Evolutionary conservation across 2,797 vertebrate species (phyloP).

Genomic region (Schizopygopsis pylzovi): DNA sequence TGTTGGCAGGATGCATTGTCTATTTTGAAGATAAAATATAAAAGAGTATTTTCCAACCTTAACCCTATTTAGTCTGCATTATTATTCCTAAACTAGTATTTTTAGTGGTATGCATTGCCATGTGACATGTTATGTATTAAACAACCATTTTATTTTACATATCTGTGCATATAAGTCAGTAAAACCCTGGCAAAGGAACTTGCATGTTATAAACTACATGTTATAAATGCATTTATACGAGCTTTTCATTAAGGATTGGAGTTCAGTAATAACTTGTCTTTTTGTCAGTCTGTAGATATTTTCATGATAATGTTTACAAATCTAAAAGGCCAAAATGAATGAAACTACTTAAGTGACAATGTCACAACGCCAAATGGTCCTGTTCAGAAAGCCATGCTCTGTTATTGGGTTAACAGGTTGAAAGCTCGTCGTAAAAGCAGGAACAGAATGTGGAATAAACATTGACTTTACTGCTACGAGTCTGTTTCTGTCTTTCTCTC

Average conservation of each 20-base stretch:
- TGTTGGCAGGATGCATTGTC: slow-evolving; percentile 13
- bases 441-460: slow-evolving; percentile 81
- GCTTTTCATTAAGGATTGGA: slow-evolving; percentile 70
- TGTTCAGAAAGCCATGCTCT: slow-evolving; percentile 65
- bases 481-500: slow-evolving; percentile 43
- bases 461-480: slow-evolving; percentile 69
- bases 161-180: slow-evolving; percentile 45
- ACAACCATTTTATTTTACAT: slow-evolving; percentile 39
- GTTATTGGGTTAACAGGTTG: slow-evolving; percentile 75
- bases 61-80: slow-evolving; percentile 35
- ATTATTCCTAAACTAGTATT: slow-evolving; percentile 32
- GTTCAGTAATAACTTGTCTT: slow-evolving; percentile 67
- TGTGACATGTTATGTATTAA: slow-evolving; percentile 58
- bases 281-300: slow-evolving; percentile 71
- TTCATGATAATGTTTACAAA: slow-evolving; percentile 80
- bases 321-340: slow-evolving; percentile 77
- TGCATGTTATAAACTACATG: slow-evolving; percentile 79
- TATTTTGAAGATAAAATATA: slow-evolving; percentile 33
- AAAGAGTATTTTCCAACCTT: slow-evolving; percentile 29
- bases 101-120: slow-evolving; percentile 42
- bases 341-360: slow-evolving; percentile 58
- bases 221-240: slow-evolving; percentile 74
- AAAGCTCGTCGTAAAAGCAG: slow-evolving; percentile 72
- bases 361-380: slow-evolving; percentile 62
- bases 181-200: slow-evolving; percentile 63